Evolutionary conservation across 2,113 vertebrate species (phyloP), one percentile per base, ranked within the genome.

Genomic region (Laterallus jamaicensis): DNA sequence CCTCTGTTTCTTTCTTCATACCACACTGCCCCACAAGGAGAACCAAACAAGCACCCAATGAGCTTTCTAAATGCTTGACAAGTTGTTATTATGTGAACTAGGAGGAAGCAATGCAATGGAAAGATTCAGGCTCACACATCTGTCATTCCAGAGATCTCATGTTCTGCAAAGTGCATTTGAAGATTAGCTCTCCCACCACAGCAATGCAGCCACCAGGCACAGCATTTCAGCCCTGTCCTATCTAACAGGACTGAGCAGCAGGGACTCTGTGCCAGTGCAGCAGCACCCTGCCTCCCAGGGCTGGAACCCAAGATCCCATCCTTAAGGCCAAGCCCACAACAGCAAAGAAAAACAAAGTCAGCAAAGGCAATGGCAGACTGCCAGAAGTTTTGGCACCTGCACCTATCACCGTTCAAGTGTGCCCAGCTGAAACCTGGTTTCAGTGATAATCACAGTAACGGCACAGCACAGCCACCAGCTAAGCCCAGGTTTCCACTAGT

Each of bases 161-260:
- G 0, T 19, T 37, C 49, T 47, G 40, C 60, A 20, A 29, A 63
- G 40, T 1, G 3, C 26, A 10, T 42, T 39, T 31, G 26, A 55
- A 86, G n/a, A 62, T 5, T 3, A 75, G 31, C 39, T 77, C 44
- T 70, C 37, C 66, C n/a, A 76, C 10, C 58, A 32, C 0, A 0
- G 50, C 11, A 1, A 44, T 1, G 3, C 32, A 25, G 17, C 32
- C 69, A 35, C 6, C 3, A 3, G 16, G 49, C 15, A 58, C 25
- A 8, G 1, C 2, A 0, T n/a, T 60, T 40, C 29, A 47, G 60
- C 28, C 20, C 29, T 5, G 6, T 7, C 54, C 62, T 28, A 7
- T 17, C 6, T 2, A 5, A 59, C 81, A 25, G 50, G 50, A 40
- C 59, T 7, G 19, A 10, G 16, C 32, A 85, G 52, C 66, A 64